phyloP scores from a whole-genome alignment of 2,888 invertebrate species.

The Amphipoea lucens region DNA sequence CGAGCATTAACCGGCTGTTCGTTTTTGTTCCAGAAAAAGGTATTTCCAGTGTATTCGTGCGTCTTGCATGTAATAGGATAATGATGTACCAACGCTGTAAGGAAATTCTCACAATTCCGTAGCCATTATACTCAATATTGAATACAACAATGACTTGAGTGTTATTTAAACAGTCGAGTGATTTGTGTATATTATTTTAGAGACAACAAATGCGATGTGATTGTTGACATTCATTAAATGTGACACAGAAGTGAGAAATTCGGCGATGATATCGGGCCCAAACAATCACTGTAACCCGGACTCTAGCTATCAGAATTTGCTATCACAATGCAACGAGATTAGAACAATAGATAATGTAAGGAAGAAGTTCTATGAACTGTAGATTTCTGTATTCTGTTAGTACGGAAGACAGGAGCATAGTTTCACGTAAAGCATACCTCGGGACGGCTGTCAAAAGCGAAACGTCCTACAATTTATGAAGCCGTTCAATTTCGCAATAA shows the following conservation, averaged over 20 bases:
- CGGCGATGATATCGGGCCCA: conserved; percentile 51
- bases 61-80: conserved; percentile 77
- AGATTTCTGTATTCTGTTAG: conserved; percentile 30
- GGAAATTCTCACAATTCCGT: conserved; percentile 63
- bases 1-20: conserved; percentile 77
- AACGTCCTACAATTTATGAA: conserved; percentile 80
- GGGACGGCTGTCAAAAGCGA: conserved; percentile 75
- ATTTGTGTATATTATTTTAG: conserved; percentile 41
- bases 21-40: conserved; percentile 81
- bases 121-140: conserved; percentile 30
- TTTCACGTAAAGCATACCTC: conserved; percentile 72
- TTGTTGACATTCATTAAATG: conserved; percentile 49
- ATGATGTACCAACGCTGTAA: conserved; percentile 70
- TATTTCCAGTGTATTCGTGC: conserved; percentile 77
- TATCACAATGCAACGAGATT: conserved; percentile 43
- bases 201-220: conserved; percentile 44
- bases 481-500: conserved; percentile 77
- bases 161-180: conserved; percentile 42
- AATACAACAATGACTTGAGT: conserved; percentile 40
- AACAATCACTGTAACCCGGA: conserved; percentile 46
- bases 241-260: conserved; percentile 52
- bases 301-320: conserved; percentile 48
- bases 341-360: conserved; percentile 49
- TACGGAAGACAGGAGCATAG: conserved; percentile 71
- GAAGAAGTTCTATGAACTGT: conserved; percentile 47